A percentile compares a stretch with the other conserved stretches of the same genome.
These are phyloP conservation scores for Phalacrocorax aristotelis DNA, from an alignment of 2,113 vertebrate genomes.

Conservation along the genomic window DNA sequence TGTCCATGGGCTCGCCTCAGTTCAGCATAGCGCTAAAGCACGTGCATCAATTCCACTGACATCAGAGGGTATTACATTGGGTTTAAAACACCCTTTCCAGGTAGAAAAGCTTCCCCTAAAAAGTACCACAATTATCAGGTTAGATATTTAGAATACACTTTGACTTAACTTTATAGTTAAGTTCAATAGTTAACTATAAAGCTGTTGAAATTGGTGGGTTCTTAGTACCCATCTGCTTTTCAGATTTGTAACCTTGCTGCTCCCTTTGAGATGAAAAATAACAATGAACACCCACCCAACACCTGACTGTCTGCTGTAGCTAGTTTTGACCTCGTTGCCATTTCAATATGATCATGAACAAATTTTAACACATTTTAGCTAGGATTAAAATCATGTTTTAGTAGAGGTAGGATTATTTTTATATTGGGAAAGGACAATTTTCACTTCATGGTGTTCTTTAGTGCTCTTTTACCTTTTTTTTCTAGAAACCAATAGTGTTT, in stretches of 20 bases:
- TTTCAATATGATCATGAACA: background rate
- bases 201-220: background rate
- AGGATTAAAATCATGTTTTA: background rate
- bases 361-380: background rate
- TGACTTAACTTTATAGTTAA: background rate
- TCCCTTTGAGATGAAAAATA: background rate
- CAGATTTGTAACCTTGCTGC: background rate
- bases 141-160: background rate
- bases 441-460: background rate
- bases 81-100: background rate
- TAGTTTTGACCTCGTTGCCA: background rate
- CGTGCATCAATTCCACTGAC: background rate
- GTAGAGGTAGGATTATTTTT: background rate
- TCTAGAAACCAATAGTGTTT: background rate
- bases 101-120: background rate
- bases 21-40: background rate
- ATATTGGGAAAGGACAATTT: background rate
- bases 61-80: rapidly evolving
- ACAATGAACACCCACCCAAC: background rate
- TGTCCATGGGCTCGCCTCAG: rapidly evolving
- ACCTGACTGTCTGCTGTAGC: background rate
- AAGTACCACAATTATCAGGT: background rate
- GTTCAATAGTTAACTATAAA: background rate
- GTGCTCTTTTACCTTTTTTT: background rate
- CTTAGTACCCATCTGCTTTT: background rate